phyloP scores from a whole-genome alignment of 2,113 vertebrate species.

The Urocitellus parryii region DNA sequence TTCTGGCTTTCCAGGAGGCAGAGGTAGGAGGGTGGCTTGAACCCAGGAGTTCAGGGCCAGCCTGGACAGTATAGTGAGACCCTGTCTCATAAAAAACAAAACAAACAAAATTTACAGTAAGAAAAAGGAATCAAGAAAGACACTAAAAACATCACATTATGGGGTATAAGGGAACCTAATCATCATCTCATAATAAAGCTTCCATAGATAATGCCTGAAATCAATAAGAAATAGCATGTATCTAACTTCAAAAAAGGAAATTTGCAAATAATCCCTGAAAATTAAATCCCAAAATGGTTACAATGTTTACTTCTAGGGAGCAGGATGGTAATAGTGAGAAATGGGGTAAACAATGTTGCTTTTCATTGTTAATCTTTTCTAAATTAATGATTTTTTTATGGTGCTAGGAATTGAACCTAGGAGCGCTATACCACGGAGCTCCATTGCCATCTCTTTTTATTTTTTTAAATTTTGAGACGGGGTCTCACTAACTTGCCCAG shows the following conservation, averaged over 20 bases:
- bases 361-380: conserved; percentile 11
- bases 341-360: background rate
- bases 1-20: background rate
- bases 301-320: background rate
- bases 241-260: background rate
- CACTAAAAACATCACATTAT: background rate
- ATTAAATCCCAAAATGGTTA: background rate
- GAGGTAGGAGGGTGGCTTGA: background rate
- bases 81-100: background rate
- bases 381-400: background rate
- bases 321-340: background rate
- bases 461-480: too few relatives aligned
- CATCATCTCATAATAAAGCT: background rate
- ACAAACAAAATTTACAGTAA: background rate
- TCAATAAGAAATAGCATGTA: background rate
- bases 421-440: too few relatives aligned
- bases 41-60: background rate
- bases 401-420: too few relatives aligned
- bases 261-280: background rate
- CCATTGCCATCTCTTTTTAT: too few relatives aligned
- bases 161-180: background rate
- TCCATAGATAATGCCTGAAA: background rate
- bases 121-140: background rate
- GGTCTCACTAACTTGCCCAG: too few relatives aligned
- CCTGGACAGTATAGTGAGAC: background rate